phyloP scores from a whole-genome alignment of 2,113 vertebrate genomes.

The Hydropotes inermis region DNA sequence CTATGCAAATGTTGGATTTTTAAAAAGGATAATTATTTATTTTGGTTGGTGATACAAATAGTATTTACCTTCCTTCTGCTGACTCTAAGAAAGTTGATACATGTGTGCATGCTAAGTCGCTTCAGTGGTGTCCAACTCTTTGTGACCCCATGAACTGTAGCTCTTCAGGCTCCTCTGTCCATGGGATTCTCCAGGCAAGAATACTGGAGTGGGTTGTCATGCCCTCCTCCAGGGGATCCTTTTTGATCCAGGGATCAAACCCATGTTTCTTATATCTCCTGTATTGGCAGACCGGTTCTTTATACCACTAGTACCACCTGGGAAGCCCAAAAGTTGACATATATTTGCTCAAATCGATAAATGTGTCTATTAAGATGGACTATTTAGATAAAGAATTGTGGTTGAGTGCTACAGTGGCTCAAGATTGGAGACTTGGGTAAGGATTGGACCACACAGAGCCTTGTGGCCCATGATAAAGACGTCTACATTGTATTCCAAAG shows the following conservation, averaged over 20 bases:
- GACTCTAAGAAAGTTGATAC: not conserved
- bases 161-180: not conserved
- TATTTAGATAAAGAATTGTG: not conserved
- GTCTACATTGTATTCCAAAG: not conserved
- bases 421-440: not conserved
- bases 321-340: not conserved
- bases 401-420: not conserved
- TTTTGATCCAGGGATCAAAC: not conserved
- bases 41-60: not conserved
- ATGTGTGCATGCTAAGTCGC: not conserved
- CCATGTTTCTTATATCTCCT: not conserved
- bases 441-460: not conserved
- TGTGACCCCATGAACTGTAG: not conserved
- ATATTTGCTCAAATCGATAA: not conserved
- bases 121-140: not conserved
- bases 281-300: not conserved
- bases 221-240: not conserved
- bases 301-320: not conserved
- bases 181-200: not conserved
- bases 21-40: not conserved
- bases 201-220: not conserved
- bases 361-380: not conserved
- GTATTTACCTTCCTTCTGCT: not conserved
- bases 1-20: not conserved
- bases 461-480: not conserved